Conservation (phyloP, 2,113 vertebrate genomes). For the Cyanistes caeruleus region DNA sequence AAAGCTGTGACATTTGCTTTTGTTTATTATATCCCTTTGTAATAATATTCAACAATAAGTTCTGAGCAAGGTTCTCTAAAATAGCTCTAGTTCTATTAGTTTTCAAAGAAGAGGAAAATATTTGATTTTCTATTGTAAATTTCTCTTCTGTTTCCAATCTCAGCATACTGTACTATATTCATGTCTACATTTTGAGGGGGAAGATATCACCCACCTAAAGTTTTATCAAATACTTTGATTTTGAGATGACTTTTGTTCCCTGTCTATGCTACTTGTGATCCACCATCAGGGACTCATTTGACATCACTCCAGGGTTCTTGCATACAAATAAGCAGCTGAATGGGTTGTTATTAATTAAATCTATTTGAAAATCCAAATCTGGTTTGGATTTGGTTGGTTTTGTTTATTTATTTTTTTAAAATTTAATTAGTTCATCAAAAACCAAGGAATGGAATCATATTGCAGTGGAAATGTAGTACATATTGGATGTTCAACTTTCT, state of each 20-base stretch:
- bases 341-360: not conserved
- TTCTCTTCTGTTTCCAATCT: not conserved
- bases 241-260: not conserved
- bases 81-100: not conserved
- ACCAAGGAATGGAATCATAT: not conserved
- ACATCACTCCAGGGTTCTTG: not conserved
- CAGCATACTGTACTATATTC: not conserved
- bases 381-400: no score
- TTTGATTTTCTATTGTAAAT: not conserved
- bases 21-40: not conserved
- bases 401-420: not conserved
- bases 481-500: not conserved
- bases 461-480: not conserved
- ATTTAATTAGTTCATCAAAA: not conserved
- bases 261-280: accelerated
- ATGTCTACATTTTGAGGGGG: not conserved
- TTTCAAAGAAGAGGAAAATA: not conserved
- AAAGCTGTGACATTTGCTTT: not conserved
- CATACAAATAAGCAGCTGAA: not conserved
- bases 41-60: not conserved
- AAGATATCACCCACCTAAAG: not conserved
- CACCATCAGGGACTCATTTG: not conserved
- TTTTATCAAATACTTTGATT: not conserved
- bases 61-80: not conserved
- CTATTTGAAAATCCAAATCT: not conserved